Evolutionary conservation across 2,888 invertebrate species (phyloP).

Genomic region (Drosophila setosimentum): DNA sequence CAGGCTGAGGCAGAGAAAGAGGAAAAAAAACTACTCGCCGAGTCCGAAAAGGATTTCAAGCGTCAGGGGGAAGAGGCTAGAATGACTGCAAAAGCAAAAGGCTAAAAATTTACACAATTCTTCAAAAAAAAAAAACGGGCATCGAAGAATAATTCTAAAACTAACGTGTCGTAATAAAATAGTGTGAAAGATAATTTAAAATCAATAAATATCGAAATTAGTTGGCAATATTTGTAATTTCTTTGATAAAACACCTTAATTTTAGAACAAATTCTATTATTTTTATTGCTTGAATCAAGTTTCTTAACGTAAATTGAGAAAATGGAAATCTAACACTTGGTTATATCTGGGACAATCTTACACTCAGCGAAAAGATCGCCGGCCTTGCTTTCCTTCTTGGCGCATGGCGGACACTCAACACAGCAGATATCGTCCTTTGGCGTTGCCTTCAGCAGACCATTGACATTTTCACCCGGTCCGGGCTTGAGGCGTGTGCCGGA

Average conservation of each 20-base stretch:
- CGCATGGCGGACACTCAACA: constrained; percentile 83
- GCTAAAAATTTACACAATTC: neutral
- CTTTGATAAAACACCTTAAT: neutral
- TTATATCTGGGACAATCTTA: constrained; percentile 70
- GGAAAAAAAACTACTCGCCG: neutral
- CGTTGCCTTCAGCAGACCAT: constrained; percentile 78
- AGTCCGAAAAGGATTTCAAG: constrained; percentile 9
- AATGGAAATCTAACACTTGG: constrained; percentile 69
- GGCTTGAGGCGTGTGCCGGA: constrained; percentile 52
- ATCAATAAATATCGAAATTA: neutral
- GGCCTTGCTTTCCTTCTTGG: constrained; percentile 70
- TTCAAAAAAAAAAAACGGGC: neutral
- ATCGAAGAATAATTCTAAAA: constrained; percentile 2
- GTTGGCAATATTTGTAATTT: neutral
- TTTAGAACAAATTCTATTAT: constrained; percentile 10
- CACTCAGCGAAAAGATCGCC: constrained; percentile 66
- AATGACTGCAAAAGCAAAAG: neutral
- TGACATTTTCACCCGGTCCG: constrained; percentile 79
- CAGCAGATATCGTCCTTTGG: constrained; percentile 81
- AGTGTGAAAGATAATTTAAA: neutral
- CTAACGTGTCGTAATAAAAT: constrained; percentile 1
- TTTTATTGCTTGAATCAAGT: constrained; percentile 14
- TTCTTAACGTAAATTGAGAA: neutral
- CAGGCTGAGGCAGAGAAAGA: constrained; percentile 15
- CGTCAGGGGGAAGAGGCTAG: neutral